Percentiles rank a stretch among this genome's conserved stretches.
Conservation (phyloP, 2,797 vertebrate species). For the Apogon hyalosoma region DNA sequence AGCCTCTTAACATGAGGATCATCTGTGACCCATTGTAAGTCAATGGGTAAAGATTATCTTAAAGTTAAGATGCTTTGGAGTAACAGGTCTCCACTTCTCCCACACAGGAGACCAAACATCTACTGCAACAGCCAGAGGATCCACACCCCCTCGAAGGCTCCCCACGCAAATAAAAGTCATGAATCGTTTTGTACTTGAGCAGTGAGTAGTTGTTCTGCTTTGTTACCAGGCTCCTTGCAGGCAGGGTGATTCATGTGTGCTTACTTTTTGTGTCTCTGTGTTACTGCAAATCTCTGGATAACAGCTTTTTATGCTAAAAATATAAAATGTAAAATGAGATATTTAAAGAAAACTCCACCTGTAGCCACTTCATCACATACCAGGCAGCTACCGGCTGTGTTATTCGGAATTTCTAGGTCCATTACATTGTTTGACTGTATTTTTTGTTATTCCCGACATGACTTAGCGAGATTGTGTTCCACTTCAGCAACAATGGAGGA, state of each 20-base stretch:
- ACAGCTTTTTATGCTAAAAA: slow-evolving; percentile 63
- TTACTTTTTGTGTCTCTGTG: slow-evolving; percentile 54
- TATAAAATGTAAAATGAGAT: slow-evolving; percentile 54
- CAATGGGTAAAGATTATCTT: slow-evolving; percentile 68
- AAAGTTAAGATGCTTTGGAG: slow-evolving; percentile 64
- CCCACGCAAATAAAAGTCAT: slow-evolving; percentile 35
- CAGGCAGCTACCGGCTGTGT: slow-evolving; percentile 30
- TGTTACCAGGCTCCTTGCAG: slow-evolving; percentile 53
- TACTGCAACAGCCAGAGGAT: slow-evolving; percentile 37
- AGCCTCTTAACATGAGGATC: slow-evolving; percentile 71
- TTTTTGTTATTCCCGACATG: slow-evolving; percentile 32
- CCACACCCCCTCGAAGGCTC: slow-evolving; percentile 4
- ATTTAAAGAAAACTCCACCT: slow-evolving; percentile 60
- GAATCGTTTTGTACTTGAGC: slow-evolving; percentile 38
- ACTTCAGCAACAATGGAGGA: slow-evolving; percentile 18
- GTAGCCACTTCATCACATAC: slow-evolving; percentile 46
- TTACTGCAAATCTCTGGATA: slow-evolving; percentile 56
- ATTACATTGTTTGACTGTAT: slow-evolving; percentile 13
- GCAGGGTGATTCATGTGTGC: slow-evolving; percentile 65
- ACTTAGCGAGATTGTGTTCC: slow-evolving; percentile 29
- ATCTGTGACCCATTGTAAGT: slow-evolving; percentile 66
- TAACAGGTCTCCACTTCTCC: slow-evolving; percentile 54
- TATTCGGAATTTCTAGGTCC: slow-evolving; percentile 35
- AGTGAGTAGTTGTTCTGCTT: slow-evolving; percentile 43
- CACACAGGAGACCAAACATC: slow-evolving; percentile 51